Evolutionary conservation across 1,140 invertebrate genomes (phyloP).

Genomic region (Araneus ventricosus): DNA sequence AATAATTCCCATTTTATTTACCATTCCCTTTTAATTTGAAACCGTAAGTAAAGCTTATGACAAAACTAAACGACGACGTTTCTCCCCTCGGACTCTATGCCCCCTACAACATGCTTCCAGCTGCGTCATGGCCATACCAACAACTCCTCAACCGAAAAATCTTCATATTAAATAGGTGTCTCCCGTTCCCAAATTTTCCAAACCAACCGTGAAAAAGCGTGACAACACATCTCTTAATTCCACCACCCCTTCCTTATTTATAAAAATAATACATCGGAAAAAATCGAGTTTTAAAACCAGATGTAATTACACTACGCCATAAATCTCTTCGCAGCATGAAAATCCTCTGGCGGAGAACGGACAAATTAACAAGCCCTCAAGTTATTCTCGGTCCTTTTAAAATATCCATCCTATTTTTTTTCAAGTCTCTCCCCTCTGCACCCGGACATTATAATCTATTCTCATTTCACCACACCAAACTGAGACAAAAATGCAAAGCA

Average conservation of each 20-base stretch:
- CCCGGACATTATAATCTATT: conserved; percentile 58
- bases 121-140: too few species aligned
- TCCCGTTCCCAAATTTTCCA: background rate
- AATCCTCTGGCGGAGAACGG: background rate
- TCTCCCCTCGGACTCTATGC: too few species aligned
- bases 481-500: conserved; percentile 24
- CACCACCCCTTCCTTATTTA: conserved; percentile 7
- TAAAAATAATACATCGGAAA: conserved; percentile 35
- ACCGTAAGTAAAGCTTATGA: too few species aligned
- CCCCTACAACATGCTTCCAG: too few species aligned
- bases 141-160: background rate
- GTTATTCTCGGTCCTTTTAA: background rate
- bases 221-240: conserved; percentile 18
- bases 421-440: background rate
- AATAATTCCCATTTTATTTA: too few species aligned
- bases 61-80: too few species aligned
- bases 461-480: conserved; percentile 45
- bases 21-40: too few species aligned
- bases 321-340: background rate
- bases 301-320: conserved; percentile 53
- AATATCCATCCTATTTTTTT: background rate
- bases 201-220: conserved; percentile 46
- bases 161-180: background rate
- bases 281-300: conserved; percentile 61
- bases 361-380: conserved; percentile 40